Conservation (phyloP, 2,888 invertebrate species). For the Cryptocheilus praepositus region DNA sequence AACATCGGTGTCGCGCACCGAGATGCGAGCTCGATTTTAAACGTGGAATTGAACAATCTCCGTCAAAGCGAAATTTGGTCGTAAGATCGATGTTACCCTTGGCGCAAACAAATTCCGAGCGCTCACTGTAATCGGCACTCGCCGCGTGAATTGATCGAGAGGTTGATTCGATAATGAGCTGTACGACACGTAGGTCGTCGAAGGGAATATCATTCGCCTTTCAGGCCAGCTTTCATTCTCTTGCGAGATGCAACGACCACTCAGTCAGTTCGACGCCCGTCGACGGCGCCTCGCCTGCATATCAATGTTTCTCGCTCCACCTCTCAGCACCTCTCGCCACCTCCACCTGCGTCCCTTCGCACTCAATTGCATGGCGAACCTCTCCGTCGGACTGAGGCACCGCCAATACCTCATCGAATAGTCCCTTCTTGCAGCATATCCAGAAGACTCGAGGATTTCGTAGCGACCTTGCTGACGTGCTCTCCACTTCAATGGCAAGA, state of each 20-base stretch:
- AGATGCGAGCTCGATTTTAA: no score
- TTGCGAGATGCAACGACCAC: conserved; percentile 52
- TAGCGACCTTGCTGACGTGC: conserved; percentile 11
- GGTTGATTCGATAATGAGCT: no score
- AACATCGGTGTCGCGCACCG: no score
- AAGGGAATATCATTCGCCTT: no score
- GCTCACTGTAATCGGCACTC: no score
- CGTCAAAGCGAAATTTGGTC: no score
- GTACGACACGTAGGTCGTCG: no score
- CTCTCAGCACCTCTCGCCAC: conserved; percentile 12
- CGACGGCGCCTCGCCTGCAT: conserved; percentile 64
- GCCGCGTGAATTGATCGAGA: no score
- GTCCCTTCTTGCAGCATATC: conserved; percentile 30
- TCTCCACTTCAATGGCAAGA: conserved; percentile 12
- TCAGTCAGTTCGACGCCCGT: conserved; percentile 62
- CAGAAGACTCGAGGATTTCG: conserved; percentile 24
- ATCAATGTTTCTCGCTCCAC: conserved; percentile 59
- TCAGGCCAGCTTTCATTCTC: conserved; percentile 52
- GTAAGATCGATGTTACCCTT: no score
- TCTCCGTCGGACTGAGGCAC: conserved; percentile 33
- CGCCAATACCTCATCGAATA: conserved; percentile 33
- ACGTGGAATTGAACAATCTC: no score
- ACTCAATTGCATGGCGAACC: conserved; percentile 64
- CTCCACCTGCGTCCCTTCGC: background rate
- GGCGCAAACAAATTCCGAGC: no score